These are phyloP conservation scores for Neolamprologus brichardi DNA, from an alignment of 2,113 vertebrate species.

Conservation along the genomic window DNA sequence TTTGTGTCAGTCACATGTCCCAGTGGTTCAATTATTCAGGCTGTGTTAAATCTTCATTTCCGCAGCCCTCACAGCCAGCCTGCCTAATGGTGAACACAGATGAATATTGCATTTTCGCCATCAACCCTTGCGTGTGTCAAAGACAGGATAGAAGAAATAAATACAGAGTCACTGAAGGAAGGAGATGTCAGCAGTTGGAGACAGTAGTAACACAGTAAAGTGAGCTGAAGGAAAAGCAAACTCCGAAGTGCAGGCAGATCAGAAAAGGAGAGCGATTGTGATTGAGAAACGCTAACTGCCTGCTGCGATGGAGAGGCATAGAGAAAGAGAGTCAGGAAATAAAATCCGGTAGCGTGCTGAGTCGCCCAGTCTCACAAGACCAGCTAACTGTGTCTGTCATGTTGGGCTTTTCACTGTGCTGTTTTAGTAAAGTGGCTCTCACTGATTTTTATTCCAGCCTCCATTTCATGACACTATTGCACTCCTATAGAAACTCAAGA, in stretches of 20 bases:
- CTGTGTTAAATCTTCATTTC: slow-evolving; percentile 74
- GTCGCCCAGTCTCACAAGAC: slow-evolving; percentile 11
- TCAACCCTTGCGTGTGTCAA: background rate
- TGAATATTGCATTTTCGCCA: slow-evolving; percentile 55
- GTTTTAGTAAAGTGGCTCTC: slow-evolving; percentile 8
- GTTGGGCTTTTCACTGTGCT: slow-evolving; percentile 9
- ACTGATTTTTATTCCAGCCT: slow-evolving; percentile 9
- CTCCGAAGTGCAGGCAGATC: background rate
- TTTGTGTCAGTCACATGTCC: slow-evolving; percentile 45
- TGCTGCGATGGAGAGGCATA: slow-evolving; percentile 16
- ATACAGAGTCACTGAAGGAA: slow-evolving; percentile 35
- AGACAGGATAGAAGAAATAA: background rate
- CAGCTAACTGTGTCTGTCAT: background rate
- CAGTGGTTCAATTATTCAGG: slow-evolving; percentile 74
- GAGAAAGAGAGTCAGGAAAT: background rate
- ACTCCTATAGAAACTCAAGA: background rate
- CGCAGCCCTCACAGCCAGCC: slow-evolving; percentile 38
- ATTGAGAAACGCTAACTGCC: slow-evolving; percentile 8
- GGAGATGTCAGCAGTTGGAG: background rate
- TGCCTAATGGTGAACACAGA: slow-evolving; percentile 59
- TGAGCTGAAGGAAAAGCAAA: slow-evolving; percentile 16
- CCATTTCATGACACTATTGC: background rate
- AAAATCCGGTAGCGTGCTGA: background rate
- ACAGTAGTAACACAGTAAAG: background rate
- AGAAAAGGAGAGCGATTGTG: background rate